Percentiles rank a stretch among this genome's conserved stretches.
phyloP scores from a whole-genome alignment of 1,140 invertebrate species.

The Pseudomyrmex pallidus region DNA sequence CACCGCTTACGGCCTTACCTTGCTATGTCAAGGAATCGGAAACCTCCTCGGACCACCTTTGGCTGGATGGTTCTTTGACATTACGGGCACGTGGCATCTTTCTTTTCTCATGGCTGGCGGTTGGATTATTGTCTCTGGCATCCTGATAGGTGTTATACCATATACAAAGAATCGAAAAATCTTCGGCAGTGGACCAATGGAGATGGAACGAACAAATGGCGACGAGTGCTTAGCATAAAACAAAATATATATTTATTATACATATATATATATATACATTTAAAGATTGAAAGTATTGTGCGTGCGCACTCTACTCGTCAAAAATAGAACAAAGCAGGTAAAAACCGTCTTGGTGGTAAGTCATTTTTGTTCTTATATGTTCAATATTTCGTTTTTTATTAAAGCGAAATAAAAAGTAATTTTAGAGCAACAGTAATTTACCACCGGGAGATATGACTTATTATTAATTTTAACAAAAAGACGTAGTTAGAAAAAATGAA shows the following conservation, averaged over 20 bases:
- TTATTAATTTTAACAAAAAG: not conserved
- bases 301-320: not conserved
- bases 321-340: not conserved
- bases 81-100: conserved; percentile 89
- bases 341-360: too few relatives aligned
- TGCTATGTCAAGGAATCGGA: conserved; percentile 93
- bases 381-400: too few relatives aligned
- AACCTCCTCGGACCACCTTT: conserved; percentile 89
- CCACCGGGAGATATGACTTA: too few relatives aligned
- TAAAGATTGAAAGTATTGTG: not conserved
- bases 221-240: conserved; percentile 55
- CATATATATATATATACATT: not conserved
- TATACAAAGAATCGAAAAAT: conserved; percentile 89
- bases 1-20: conserved; percentile 93
- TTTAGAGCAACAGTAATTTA: too few relatives aligned
- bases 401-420: too few relatives aligned
- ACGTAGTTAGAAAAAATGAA: not conserved
- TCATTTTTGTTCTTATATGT: too few relatives aligned
- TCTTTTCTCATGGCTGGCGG: conserved; percentile 91
- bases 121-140: conserved; percentile 91
- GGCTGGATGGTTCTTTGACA: conserved; percentile 89
- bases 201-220: conserved; percentile 84
- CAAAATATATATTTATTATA: not conserved
- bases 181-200: conserved; percentile 87
- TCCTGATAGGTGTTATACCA: conserved; percentile 89